Base-by-base conservation (phyloP, 2,888 invertebrate species). In the Epinotia nisella region DNA sequence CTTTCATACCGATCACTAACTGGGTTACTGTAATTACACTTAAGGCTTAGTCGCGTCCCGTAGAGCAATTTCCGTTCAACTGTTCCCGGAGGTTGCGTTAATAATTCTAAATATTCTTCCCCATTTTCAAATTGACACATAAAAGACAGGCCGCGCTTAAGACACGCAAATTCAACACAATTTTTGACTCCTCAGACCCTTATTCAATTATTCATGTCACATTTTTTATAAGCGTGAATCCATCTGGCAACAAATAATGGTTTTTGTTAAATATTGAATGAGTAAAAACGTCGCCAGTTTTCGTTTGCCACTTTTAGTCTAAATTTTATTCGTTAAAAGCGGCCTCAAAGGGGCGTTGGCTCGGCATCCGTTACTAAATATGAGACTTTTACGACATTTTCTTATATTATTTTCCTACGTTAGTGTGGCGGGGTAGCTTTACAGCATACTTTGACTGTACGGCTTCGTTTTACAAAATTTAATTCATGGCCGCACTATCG, bases 241-340 rank as follows among this genome's bases (percentile, higher is more conserved):
- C 58, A 61, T 56, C 60, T 21, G 49, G 49, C 7, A n/a, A 56
- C 67, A 72, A 72, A 72, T 72, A 72, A 72, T 62, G 67, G 62
- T 56, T 72, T 72, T 24, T 68, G 55, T 56, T 68, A 49, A 72
- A 72, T 72, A 72, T 72, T 72, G 61, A 61, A 72, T 72, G 72
- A 68, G 62, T 62, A 58, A 64, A 73, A 58, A 35, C 61, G 56
- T 62, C 62, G 19, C 55, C 39, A 19, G 19, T 69, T 73, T 56
- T 67, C 56, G 24, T 21, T 62, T 70, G 56, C 41, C 45, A 53
- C 59, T 68, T 49, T 67, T 67, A 24, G 29, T 58, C 53, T 68
- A 64, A 68, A 69, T 67, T 67, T 60, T 71, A 35, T 51, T 41
- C 55, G 67, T 51, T 39, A 49, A 61, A 71, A 29, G 45, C 56